phyloP scores from a whole-genome alignment of 2,797 vertebrate species.

The Cossypha dichroa region DNA sequence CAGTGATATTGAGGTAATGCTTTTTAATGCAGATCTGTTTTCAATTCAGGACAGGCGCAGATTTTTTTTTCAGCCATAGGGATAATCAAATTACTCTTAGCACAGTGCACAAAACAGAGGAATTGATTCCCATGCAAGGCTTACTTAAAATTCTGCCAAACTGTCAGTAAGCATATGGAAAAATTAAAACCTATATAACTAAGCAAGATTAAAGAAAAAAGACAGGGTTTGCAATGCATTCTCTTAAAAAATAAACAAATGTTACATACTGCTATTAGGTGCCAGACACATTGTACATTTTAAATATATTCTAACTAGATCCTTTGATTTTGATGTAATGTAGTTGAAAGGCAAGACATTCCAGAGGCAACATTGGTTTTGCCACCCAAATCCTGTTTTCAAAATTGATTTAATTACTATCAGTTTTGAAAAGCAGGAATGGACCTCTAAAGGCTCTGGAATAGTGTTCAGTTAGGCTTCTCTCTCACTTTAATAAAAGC shows the following conservation, averaged over 20 bases:
- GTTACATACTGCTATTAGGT: neutral
- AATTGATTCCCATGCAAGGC: constrained; percentile 34
- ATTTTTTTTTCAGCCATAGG: constrained; percentile 22
- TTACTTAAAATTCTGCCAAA: constrained; percentile 58
- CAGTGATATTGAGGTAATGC: constrained; percentile 65
- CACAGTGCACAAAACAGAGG: constrained; percentile 39
- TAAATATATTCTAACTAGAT: neutral
- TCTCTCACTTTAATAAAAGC: neutral
- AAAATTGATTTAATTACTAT: neutral
- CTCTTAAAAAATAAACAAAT: neutral
- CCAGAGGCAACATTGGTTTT: neutral
- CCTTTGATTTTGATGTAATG: neutral
- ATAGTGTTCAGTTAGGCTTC: neutral
- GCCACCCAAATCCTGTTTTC: neutral
- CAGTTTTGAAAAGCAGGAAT: neutral
- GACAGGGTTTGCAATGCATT: neutral
- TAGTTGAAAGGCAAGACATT: neutral
- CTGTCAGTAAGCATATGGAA: neutral
- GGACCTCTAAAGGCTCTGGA: neutral
- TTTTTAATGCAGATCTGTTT: constrained; percentile 67
- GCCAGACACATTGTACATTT: neutral
- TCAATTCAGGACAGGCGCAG: constrained; percentile 73
- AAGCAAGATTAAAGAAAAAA: neutral
- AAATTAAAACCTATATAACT: constrained; percentile 7
- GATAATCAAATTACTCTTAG: constrained; percentile 68